Conservation (phyloP, 2,888 invertebrate species). For the Isotomurus palustris region DNA sequence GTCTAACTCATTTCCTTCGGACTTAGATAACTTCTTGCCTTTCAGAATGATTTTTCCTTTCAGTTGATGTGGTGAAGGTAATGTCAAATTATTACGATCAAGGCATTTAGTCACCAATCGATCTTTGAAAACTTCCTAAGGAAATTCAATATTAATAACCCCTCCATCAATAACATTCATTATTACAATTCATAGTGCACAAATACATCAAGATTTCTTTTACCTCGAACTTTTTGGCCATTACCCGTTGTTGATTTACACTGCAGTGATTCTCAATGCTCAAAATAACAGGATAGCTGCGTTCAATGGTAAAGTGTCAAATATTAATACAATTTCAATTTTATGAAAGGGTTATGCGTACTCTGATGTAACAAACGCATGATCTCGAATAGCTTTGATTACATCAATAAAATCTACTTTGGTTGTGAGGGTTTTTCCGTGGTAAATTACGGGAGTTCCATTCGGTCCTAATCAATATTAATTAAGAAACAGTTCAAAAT, state of each 20-base stretch:
- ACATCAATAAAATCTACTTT: constrained; percentile 52
- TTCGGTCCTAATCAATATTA: constrained; percentile 47
- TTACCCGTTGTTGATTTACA: constrained; percentile 78
- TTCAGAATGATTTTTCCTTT: constrained; percentile 74
- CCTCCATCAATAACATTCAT: no score
- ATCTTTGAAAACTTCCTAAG: constrained; percentile 77
- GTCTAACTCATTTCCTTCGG: constrained; percentile 62
- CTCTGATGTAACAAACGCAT: constrained; percentile 52
- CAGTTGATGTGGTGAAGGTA: constrained; percentile 51
- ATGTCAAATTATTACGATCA: constrained; percentile 65
- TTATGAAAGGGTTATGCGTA: constrained; percentile 40
- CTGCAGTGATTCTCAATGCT: constrained; percentile 92
- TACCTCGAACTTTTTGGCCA: constrained; percentile 71
- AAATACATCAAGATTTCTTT: no score
- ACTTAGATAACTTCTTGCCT: constrained; percentile 85
- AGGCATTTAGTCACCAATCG: constrained; percentile 70
- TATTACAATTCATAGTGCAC: not conserved
- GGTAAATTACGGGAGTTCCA: constrained; percentile 58
- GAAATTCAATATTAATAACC: not conserved
- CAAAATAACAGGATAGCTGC: constrained; percentile 73
- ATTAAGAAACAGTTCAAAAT: not conserved
- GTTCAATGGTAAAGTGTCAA: constrained; percentile 4
- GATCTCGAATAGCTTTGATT: constrained; percentile 52
- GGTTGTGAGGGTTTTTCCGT: constrained; percentile 54
- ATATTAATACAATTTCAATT: not conserved